These are phyloP conservation scores for Cyphomyrmex costatus DNA, from an alignment of 1,140 invertebrate genomes.

Conservation along the genomic window DNA sequence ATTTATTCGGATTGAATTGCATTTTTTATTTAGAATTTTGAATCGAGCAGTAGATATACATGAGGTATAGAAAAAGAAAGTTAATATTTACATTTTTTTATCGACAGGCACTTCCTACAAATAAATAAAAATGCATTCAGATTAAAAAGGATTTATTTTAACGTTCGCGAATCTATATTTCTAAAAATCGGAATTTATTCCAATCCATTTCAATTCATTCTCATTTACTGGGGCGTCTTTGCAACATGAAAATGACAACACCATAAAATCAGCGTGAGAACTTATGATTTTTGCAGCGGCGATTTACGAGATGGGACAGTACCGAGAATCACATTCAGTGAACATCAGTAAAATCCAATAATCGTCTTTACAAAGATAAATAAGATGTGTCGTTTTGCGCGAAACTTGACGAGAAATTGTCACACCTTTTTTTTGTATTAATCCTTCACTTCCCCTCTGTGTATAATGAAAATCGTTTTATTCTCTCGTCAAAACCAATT, in stretches of 20 bases:
- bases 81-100: no score
- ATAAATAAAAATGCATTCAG: no score
- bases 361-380: conserved; percentile 15
- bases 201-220: no score
- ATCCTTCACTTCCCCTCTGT: background rate
- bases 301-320: background rate
- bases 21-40: no score
- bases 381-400: conserved; percentile 5
- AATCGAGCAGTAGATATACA: no score
- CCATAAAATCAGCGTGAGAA: conserved; percentile 40
- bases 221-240: background rate
- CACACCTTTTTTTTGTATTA: background rate
- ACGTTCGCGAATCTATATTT: no score
- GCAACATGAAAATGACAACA: background rate
- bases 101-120: no score
- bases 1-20: no score
- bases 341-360: conserved; percentile 15
- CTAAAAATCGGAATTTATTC: no score
- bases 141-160: no score
- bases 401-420: background rate
- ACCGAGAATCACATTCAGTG: conserved; percentile 14
- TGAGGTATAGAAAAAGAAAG: no score
- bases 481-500: background rate
- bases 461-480: background rate
- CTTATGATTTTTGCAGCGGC: background rate